Evolutionary conservation across 2,113 vertebrate species (phyloP).

Genomic region (Hemibagrus wyckioides): DNA sequence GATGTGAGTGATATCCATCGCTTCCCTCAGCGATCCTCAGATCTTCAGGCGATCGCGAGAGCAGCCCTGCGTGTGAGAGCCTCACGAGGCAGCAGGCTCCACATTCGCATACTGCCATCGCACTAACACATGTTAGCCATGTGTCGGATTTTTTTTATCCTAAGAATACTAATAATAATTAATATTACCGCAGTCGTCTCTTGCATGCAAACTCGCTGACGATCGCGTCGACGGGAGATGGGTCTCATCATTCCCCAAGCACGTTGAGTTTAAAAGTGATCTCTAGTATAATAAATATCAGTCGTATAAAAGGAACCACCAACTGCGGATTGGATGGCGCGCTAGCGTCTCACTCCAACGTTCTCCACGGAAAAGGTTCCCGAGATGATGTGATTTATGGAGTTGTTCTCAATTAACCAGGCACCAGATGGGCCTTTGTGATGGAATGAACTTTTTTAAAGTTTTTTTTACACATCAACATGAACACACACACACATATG

Average conservation of each 20-base stretch:
- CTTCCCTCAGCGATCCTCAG: neutral
- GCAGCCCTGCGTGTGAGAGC: neutral
- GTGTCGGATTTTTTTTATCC: neutral
- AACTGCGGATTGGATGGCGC: slow-evolving; percentile 5
- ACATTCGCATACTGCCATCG: neutral
- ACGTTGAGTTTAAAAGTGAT: neutral
- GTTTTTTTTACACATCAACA: neutral
- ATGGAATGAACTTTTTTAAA: neutral
- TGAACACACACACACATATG: too few species aligned
- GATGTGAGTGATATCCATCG: neutral
- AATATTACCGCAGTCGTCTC: neutral
- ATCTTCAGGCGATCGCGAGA: neutral
- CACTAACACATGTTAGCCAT: neutral
- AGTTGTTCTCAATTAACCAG: slow-evolving; percentile 31
- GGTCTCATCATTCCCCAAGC: neutral
- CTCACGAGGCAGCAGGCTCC: neutral
- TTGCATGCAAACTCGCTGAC: neutral
- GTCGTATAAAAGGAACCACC: neutral
- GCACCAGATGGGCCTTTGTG: slow-evolving; percentile 14
- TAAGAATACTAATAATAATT: too few species aligned
- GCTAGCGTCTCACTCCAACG: neutral
- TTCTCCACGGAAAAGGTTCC: slow-evolving; percentile 3
- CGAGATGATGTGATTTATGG: slow-evolving; percentile 27
- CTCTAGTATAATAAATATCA: slow-evolving; percentile 20
- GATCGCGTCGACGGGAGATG: neutral